Percentiles rank a stretch among this genome's conserved stretches.
These are phyloP conservation scores for Lasioglossum oenotherae DNA, from an alignment of 2,888 invertebrate genomes.

Conservation along the genomic window DNA sequence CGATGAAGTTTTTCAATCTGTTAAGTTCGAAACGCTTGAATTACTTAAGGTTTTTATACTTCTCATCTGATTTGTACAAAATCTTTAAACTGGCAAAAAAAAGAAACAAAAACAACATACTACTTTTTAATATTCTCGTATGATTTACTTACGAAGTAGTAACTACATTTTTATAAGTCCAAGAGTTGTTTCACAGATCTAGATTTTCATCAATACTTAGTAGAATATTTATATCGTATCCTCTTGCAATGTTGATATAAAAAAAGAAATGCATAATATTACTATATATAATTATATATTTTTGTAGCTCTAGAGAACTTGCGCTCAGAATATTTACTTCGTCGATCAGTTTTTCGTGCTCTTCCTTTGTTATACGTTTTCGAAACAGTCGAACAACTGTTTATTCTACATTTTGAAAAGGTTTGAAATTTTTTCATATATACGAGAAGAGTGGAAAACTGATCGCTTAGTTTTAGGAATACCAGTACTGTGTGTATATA, in stretches of 20 bases:
- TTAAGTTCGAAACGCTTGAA: conserved; percentile 17
- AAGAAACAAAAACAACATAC: not conserved
- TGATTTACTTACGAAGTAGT: conserved; percentile 4
- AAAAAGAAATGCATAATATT: conserved; percentile 74
- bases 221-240: conserved; percentile 75
- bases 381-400: conserved; percentile 52
- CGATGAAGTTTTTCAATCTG: not conserved
- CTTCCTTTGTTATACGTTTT: conserved; percentile 62
- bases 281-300: conserved; percentile 80
- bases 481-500: conserved; percentile 73
- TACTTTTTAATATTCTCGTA: conserved; percentile 14
- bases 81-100: conserved; percentile 9
- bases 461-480: conserved; percentile 75
- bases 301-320: conserved; percentile 81
- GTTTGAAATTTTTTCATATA: conserved; percentile 45
- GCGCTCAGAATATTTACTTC: conserved; percentile 78
- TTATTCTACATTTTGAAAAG: conserved; percentile 41
- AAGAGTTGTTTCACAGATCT: conserved; percentile 58
- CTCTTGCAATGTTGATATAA: conserved; percentile 77
- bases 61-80: not conserved
- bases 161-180: conserved; percentile 5
- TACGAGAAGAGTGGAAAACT: conserved; percentile 71
- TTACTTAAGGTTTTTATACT: conserved; percentile 18
- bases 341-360: conserved; percentile 72
- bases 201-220: conserved; percentile 74